These are phyloP conservation scores for Perdix hodgsoniae DNA, from an alignment of 2,797 vertebrate species.

Conservation along the genomic window DNA sequence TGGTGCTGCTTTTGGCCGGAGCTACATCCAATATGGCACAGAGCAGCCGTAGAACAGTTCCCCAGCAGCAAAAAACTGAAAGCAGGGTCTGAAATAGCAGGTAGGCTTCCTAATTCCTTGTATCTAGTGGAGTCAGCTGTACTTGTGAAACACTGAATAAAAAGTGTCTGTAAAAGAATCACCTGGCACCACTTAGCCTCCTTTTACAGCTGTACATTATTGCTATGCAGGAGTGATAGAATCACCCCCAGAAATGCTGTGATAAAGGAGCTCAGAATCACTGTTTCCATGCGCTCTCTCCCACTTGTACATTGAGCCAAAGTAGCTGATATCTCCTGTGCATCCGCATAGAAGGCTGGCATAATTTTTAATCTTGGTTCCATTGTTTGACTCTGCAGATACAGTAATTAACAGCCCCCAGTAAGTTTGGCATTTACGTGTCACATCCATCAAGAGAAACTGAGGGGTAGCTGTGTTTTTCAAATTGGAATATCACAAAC, in stretches of 20 bases:
- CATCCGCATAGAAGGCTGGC: background rate
- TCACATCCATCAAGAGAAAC: background rate
- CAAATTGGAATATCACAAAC: conserved; percentile 7
- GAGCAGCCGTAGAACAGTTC: background rate
- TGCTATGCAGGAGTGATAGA: background rate
- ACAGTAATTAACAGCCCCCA: background rate
- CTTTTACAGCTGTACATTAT: background rate
- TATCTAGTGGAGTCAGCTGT: background rate
- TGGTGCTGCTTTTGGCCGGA: rapidly evolving
- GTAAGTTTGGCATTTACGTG: background rate
- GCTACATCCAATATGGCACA: rapidly evolving
- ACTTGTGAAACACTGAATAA: background rate
- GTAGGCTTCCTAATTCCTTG: background rate
- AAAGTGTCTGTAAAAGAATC: background rate
- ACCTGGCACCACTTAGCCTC: background rate
- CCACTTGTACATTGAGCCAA: background rate
- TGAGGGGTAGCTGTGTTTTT: conserved; percentile 18
- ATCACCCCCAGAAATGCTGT: background rate
- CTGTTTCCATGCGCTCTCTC: background rate
- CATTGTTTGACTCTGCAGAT: background rate
- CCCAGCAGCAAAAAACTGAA: background rate
- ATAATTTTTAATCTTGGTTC: background rate
- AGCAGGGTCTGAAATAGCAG: background rate
- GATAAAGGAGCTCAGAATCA: background rate
- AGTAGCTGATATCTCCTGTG: background rate